Evolutionary conservation across 1,140 invertebrate species (phyloP).

Genomic region (Caenorhabditis elegans): DNA sequence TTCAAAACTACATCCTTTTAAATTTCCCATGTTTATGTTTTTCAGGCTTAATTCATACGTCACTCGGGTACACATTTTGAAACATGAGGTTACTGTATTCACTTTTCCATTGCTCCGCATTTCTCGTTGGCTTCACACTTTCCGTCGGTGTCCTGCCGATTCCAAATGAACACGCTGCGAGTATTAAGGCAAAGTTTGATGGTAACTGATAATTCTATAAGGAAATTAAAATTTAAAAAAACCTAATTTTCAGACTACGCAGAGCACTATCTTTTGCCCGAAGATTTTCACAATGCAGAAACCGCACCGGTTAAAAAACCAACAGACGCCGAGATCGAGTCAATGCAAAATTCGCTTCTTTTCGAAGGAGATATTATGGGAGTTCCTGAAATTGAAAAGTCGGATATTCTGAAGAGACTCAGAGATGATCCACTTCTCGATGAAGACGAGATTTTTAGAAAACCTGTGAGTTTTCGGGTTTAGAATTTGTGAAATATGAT

Average conservation of each 20-base stretch:
- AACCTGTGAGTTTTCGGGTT: slow-evolving; percentile 52
- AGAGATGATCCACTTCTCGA: slow-evolving; percentile 42
- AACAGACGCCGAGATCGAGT: slow-evolving; percentile 57
- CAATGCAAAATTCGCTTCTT: slow-evolving; percentile 62
- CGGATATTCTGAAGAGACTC: slow-evolving; percentile 8
- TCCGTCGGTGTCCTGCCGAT: neutral
- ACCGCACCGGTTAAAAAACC: slow-evolving; percentile 56
- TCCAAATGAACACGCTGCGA: slow-evolving; percentile 28
- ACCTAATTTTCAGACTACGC: slow-evolving; percentile 46
- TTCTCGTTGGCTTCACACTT: neutral
- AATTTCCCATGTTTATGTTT: neutral
- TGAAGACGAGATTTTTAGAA: slow-evolving; percentile 55
- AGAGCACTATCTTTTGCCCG: slow-evolving; percentile 58
- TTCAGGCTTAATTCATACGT: slow-evolving; percentile 11
- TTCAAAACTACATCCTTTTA: no score
- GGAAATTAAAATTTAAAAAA: no score
- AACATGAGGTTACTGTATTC: slow-evolving; percentile 24
- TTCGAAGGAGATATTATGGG: slow-evolving; percentile 66
- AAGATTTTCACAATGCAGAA: slow-evolving; percentile 64
- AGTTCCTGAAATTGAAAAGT: slow-evolving; percentile 48
- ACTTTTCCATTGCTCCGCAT: neutral
- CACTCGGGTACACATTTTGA: slow-evolving; percentile 10
- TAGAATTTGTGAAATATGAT: no score
- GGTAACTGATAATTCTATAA: neutral
- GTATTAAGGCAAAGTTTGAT: slow-evolving; percentile 30